A percentile compares a stretch with the other conserved stretches of the same genome.
phyloP scores from a whole-genome alignment of 2,113 vertebrate species.

The Macquaria ambigua region DNA sequence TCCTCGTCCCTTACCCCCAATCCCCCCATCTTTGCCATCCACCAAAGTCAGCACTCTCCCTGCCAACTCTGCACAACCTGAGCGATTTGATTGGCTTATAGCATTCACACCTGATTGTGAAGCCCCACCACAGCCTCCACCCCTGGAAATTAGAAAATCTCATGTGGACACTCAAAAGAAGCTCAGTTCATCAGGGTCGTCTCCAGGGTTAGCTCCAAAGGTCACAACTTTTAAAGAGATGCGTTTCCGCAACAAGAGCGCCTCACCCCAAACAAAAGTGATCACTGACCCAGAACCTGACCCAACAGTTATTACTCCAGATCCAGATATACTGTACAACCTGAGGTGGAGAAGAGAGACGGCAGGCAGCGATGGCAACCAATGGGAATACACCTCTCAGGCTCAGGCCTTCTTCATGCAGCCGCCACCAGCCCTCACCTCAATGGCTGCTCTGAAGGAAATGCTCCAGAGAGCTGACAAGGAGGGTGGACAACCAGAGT shows the following conservation, averaged over 20 bases:
- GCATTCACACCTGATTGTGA: conserved; percentile 93
- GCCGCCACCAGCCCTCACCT: conserved; percentile 83
- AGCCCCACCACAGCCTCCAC: conserved; percentile 68
- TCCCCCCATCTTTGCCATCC: conserved; percentile 65
- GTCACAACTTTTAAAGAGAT: conserved; percentile 96
- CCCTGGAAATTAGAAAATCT: conserved; percentile 70
- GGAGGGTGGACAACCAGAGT: conserved; percentile 72
- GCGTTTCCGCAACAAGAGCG: conserved; percentile 86
- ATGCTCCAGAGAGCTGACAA: conserved; percentile 88
- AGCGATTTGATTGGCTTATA: conserved; percentile 95
- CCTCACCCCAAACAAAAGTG: conserved; percentile 67
- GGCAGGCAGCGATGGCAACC: conserved; percentile 70
- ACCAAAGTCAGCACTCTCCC: conserved; percentile 78
- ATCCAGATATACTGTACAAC: conserved; percentile 86
- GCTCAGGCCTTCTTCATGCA: conserved; percentile 80
- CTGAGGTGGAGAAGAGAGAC: conserved; percentile 83
- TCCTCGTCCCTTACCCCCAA: conserved; percentile 84
- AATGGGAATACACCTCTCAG: conserved; percentile 85
- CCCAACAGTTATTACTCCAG: conserved; percentile 81
- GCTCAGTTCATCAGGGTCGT: conserved; percentile 22
- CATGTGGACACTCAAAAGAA: conserved; percentile 57
- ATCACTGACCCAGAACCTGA: conserved; percentile 82
- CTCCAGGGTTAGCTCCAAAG: conserved; percentile 79
- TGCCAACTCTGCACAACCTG: conserved; percentile 82
- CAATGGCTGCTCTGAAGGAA: conserved; percentile 85